Evolutionary conservation across 2,113 vertebrate species (phyloP).

Genomic region (Hyla sarda): DNA sequence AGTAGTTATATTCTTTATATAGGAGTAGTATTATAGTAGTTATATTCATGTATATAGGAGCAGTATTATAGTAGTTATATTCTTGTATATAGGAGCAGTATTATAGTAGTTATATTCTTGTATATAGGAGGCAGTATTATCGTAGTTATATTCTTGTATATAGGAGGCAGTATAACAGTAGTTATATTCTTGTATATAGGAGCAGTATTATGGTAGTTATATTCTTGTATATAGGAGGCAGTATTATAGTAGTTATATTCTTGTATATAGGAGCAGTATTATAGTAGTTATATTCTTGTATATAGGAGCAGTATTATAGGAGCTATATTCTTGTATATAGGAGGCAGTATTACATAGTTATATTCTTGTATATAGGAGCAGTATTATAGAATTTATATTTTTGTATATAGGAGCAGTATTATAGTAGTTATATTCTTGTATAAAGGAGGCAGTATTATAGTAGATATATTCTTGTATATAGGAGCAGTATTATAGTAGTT

Average conservation of each 20-base stretch:
- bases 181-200: no score
- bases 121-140: no score
- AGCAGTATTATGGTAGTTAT: no score
- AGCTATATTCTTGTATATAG: background rate
- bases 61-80: background rate
- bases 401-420: slow-evolving; percentile 4
- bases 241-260: slow-evolving; percentile 8
- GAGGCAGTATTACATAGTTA: background rate
- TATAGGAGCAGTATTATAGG: background rate
- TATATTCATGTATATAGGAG: no score
- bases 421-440: slow-evolving; percentile 11
- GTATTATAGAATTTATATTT: slow-evolving; percentile 12
- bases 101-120: no score
- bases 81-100: no score
- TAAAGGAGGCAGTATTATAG: background rate
- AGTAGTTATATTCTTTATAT: no score
- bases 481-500: background rate
- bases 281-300: slow-evolving; percentile 1
- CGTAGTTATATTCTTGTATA: no score
- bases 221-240: background rate
- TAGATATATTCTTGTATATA: background rate
- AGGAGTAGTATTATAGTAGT: no score
- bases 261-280: background rate
- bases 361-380: background rate
- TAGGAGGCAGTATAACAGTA: no score